Evolutionary conservation across 2,113 vertebrate species (phyloP), one percentile per base, ranked within the genome.

Genomic region (Castor canadensis): DNA sequence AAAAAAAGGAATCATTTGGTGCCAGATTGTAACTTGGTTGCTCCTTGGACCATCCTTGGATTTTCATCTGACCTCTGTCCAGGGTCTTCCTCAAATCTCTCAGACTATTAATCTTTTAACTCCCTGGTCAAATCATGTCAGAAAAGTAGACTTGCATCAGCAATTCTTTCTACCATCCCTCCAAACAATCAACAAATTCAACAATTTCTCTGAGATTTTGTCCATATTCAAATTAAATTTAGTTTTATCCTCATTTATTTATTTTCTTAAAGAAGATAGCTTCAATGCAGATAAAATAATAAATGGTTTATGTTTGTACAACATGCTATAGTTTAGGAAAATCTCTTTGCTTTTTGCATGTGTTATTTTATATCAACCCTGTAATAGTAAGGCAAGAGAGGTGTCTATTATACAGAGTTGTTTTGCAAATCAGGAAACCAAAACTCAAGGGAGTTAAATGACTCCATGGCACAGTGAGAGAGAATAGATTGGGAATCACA

Each of bases 261-360:
- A 81, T 94, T 75, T 84, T 97, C 66, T 47, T 56, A 32, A 73
- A 96, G 35, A 58, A 96, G 91, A 58, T 38, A 45, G 73, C 24
- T 86, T 76, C 35, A 66, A 47, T 79, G 0, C 43, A 96, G 93
- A 81, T 12, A 93, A 60, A 92, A 66, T 54, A 71, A 81, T 13
- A 40, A 83, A 85, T 17, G n/a, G 54, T 43, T 58, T 67, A 30
- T 1, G 11, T 58, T 17, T 60, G 47, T 35, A 67, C 58, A 71
- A 67, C 17, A 47, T 56, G 40, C 28, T 26, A 73, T 12, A 16
- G 30, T 56, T 83, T 56, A 75, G 32, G 54, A 35, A 71, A 87
- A 40, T 30, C 80, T 95, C 28, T 72, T 73, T 35, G 9, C 80
- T 95, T 24, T 72, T 73, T 35, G 9, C 32, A 0, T 1, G 64